Percentiles rank a stretch among this genome's conserved stretches.
Evolutionary conservation across 35 echinoderm and acorn worm genomes (phyloP).

Genomic region (Heliocidaris tuberculata): DNA sequence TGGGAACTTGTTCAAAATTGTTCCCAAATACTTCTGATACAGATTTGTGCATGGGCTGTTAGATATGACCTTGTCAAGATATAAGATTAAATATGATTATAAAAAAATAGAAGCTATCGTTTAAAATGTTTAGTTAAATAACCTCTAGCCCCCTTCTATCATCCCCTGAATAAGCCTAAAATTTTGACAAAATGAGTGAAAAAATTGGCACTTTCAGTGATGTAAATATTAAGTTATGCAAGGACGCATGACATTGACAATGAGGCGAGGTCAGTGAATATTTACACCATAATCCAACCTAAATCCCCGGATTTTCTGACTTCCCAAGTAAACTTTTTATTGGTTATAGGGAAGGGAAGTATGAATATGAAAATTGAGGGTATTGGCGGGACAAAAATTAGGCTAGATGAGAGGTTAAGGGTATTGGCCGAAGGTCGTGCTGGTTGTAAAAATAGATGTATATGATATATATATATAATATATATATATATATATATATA

Average conservation of each 20-base stretch:
- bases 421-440: not conserved
- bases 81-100: too few species aligned
- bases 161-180: not conserved
- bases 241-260: not conserved
- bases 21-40: not conserved
- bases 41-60: not conserved
- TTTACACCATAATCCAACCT: not conserved
- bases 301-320: slow-evolving; percentile 7
- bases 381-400: not conserved
- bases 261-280: not conserved
- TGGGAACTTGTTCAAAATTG: not conserved
- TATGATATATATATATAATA: too few species aligned
- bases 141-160: not conserved
- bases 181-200: not conserved
- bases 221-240: not conserved
- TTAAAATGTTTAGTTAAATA: not conserved
- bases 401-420: not conserved
- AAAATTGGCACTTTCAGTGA: not conserved
- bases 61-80: too few species aligned
- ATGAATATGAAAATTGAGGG: not conserved
- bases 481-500: too few species aligned
- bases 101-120: not conserved
- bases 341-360: not conserved
- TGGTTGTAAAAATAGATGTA: too few species aligned
- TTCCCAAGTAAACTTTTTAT: not conserved